Evolutionary conservation across 1,140 invertebrate genomes (phyloP).

Genomic region (Glossosoma conforme): DNA sequence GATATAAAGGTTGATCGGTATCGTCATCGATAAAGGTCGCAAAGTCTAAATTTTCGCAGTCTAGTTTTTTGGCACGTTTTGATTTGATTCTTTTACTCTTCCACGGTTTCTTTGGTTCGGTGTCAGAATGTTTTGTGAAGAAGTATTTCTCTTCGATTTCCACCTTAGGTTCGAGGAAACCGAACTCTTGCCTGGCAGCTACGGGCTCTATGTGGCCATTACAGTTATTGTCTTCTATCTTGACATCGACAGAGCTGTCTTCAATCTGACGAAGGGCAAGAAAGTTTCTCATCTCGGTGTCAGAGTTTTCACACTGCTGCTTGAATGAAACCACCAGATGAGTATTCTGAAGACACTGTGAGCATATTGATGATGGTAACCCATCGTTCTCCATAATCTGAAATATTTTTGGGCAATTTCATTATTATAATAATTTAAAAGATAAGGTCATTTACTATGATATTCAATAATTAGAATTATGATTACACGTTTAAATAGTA

Average conservation of each 20-base stretch:
- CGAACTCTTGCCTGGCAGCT: not conserved
- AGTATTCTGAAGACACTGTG: slow-evolving; percentile 17
- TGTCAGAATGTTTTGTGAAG: not conserved
- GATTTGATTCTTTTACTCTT: slow-evolving; percentile 9
- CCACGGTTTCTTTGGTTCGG: slow-evolving; percentile 1
- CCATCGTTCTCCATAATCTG: slow-evolving; percentile 26
- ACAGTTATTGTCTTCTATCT: slow-evolving; percentile 9
- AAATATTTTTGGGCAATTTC: not conserved
- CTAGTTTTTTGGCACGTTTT: not conserved
- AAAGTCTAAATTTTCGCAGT: slow-evolving; percentile 7
- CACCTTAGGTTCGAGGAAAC: slow-evolving; percentile 10
- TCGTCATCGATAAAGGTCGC: slow-evolving; percentile 6
- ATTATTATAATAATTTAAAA: not conserved
- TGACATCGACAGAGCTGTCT: slow-evolving; percentile 5
- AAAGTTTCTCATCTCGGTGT: slow-evolving; percentile 16
- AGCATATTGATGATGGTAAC: slow-evolving; percentile 24
- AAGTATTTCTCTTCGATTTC: slow-evolving; percentile 6
- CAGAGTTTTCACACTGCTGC: slow-evolving; percentile 24
- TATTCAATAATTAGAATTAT: not conserved
- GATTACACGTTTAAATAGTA: not conserved
- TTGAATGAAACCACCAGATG: slow-evolving; percentile 23
- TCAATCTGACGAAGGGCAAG: not conserved
- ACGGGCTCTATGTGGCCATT: slow-evolving; percentile 7
- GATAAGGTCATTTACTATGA: not conserved
- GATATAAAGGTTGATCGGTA: slow-evolving; percentile 11